Evolutionary conservation across 2,797 vertebrate species (phyloP).

Genomic region (Lates japonicus): DNA sequence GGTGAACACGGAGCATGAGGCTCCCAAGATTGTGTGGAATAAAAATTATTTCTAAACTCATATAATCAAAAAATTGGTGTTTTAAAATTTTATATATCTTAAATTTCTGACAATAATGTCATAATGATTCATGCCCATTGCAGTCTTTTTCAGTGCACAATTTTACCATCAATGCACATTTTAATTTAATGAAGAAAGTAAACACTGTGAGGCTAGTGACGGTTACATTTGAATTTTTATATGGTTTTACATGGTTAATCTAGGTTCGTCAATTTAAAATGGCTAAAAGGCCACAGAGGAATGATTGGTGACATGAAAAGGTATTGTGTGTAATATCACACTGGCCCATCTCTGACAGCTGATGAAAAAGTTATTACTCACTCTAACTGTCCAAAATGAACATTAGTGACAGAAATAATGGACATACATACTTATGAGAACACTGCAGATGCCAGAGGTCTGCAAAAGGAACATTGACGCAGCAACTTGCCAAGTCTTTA

Average conservation of each 20-base stretch:
- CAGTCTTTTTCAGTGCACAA: not conserved
- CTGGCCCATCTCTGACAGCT: slow-evolving; percentile 32
- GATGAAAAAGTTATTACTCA: slow-evolving; percentile 65
- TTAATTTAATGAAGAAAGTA: not conserved
- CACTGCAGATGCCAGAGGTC: slow-evolving; percentile 59
- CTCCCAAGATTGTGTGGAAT: not conserved
- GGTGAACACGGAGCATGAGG: no score
- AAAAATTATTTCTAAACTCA: no score
- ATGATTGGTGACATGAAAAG: slow-evolving; percentile 20
- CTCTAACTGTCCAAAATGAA: slow-evolving; percentile 39
- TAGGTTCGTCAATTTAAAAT: not conserved
- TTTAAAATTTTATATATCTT: no score
- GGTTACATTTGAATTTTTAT: not conserved
- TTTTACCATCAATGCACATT: not conserved
- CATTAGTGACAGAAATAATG: slow-evolving; percentile 60
- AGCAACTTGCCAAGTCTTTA: slow-evolving; percentile 9
- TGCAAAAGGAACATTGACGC: slow-evolving; percentile 45
- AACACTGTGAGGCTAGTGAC: not conserved
- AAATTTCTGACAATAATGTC: not conserved
- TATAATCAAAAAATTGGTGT: no score
- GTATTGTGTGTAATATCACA: slow-evolving; percentile 27
- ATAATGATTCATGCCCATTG: not conserved
- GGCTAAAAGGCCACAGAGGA: not conserved
- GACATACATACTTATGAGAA: slow-evolving; percentile 75
- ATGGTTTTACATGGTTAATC: not conserved